Base-by-base conservation (phyloP, 2,797 vertebrate species). In the Morelia viridis region DNA sequence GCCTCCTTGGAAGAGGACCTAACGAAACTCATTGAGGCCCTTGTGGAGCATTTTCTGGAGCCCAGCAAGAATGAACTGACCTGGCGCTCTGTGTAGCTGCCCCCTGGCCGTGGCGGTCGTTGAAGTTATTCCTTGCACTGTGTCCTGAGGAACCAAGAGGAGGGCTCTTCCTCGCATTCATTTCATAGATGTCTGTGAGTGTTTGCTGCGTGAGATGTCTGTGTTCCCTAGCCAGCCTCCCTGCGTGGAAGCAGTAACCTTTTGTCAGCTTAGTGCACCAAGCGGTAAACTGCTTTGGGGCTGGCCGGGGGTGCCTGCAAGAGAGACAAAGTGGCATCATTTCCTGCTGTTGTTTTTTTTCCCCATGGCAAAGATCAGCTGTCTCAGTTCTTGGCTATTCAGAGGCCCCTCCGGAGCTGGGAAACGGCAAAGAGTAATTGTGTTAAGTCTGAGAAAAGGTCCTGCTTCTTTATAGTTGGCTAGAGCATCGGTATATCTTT, bases 1-100 rank as follows among this genome's bases (percentile, higher is more conserved):
- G 93, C 93, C 0, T 13, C 95, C 61, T 96, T 99, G 96, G 98
- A 99, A 95, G 98, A 97, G 62, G 98, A 99, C 94, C 96, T 99
- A 4, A 93, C 90, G 94, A 97, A 96, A 90, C 97, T 98, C 61
- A 98, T 98, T 0, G 95, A 95, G 0, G 97, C 97, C 89, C 94
- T 99, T 90, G 96, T 99, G 68, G 98, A 98, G 50, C 96, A 99
- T 94, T 99, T 98, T 94, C 98, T 99, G 17, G 98, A 99, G 87
- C 99, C 99, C 0, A 98, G 97, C 88, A 98, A 97, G 97, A 99
- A 99, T 46, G 96, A 98, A 93, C 97, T 99, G 94, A 97, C 97
- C 94, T 97, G 98, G 96, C 98, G 98, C 93, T 96, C 95, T 0
- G 56, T 97, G 1, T 99, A 97, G 96, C 0, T 12, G 17, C 31